Conservation (phyloP, 2,797 vertebrate genomes). For the Epinephelus awoara region DNA sequence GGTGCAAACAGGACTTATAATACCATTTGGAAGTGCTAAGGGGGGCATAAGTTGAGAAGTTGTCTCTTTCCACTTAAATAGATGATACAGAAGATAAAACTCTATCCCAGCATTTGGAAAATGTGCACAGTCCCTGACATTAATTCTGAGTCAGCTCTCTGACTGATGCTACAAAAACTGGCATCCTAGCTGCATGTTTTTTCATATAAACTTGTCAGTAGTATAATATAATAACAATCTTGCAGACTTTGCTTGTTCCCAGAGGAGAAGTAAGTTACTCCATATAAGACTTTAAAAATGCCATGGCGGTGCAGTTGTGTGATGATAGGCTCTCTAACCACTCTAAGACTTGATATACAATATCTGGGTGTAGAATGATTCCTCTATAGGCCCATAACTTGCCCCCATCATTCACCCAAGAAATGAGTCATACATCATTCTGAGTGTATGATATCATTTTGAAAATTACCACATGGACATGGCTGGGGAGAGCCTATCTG, state of each 20-base stretch:
- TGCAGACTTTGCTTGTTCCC: conserved; percentile 10
- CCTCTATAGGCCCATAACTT: conserved; percentile 5
- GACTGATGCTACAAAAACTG: conserved; percentile 7
- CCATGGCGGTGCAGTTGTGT: not conserved
- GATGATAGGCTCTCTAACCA: not conserved
- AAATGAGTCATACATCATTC: conserved; percentile 45
- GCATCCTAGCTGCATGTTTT: not conserved
- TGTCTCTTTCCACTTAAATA: not conserved
- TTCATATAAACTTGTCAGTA: conserved; percentile 22
- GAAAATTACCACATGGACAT: conserved; percentile 45
- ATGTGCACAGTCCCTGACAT: not conserved
- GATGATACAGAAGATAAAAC: conserved; percentile 12
- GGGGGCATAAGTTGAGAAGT: too few species aligned
- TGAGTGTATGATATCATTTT: conserved; percentile 37
- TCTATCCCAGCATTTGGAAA: conserved; percentile 21
- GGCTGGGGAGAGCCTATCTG: conserved; percentile 17
- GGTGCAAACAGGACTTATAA: too few species aligned
- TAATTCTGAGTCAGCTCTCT: conserved; percentile 9
- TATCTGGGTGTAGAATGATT: conserved; percentile 10
- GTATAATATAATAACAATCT: not conserved
- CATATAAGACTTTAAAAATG: conserved; percentile 8
- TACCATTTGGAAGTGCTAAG: too few species aligned
- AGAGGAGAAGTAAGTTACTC: not conserved
- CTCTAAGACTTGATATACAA: conserved; percentile 10
- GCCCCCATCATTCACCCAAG: conserved; percentile 23